A percentile compares a stretch with the other conserved stretches of the same genome.
Evolutionary conservation across 2,797 vertebrate species (phyloP).

Genomic region (Acanthis flammea): DNA sequence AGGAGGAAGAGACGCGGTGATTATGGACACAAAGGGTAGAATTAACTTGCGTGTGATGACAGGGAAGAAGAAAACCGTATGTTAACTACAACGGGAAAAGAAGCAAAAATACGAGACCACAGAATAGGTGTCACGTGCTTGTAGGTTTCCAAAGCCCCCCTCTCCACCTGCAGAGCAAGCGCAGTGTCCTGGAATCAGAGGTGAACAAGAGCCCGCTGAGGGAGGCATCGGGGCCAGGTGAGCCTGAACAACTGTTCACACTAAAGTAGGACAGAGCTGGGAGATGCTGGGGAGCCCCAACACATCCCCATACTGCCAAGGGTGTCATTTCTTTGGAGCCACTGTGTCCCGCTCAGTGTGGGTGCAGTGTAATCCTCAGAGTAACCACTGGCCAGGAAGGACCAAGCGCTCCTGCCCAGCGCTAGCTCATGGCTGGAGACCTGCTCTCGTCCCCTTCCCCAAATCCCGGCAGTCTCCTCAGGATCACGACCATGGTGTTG

Average conservation of each 20-base stretch:
- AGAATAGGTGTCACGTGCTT: background rate
- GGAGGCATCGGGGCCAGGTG: background rate
- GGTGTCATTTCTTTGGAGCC: rapidly evolving
- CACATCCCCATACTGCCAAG: rapidly evolving
- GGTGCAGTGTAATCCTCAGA: background rate
- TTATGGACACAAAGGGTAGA: background rate
- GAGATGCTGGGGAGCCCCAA: background rate
- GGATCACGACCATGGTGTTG: rapidly evolving
- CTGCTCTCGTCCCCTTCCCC: rapidly evolving
- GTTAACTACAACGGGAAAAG: background rate
- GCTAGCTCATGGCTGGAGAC: rapidly evolving
- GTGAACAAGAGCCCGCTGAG: background rate
- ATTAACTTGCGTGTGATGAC: background rate
- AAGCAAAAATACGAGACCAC: background rate
- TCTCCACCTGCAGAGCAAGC: background rate
- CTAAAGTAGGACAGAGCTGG: background rate
- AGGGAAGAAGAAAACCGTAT: background rate
- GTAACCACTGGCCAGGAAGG: rapidly evolving
- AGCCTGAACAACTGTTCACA: background rate
- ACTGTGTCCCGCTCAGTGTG: rapidly evolving
- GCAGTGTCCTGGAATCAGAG: rapidly evolving
- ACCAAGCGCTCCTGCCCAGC: rapidly evolving
- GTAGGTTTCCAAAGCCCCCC: background rate
- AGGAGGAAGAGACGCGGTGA: background rate
- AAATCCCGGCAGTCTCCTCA: background rate